phyloP scores from a whole-genome alignment of 2,797 vertebrate species.

The Lindbergichthys nudifrons region DNA sequence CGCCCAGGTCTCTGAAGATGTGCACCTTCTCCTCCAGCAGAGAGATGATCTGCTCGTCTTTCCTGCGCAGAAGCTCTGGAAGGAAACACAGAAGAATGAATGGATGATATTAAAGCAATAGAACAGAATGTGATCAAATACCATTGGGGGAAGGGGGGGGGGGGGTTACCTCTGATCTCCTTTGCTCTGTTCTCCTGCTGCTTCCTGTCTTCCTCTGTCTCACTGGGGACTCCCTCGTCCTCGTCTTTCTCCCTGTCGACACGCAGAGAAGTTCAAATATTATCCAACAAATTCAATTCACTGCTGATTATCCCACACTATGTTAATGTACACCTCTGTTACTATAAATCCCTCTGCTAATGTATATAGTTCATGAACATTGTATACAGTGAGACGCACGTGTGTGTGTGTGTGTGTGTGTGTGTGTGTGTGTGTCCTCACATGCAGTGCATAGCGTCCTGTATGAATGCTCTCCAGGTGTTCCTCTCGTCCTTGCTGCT shows the following conservation, averaged over 20 bases:
- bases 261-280: conserved; percentile 2
- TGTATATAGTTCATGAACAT: no score
- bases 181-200: conserved; percentile 87
- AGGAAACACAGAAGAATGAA: neutral
- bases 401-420: neutral
- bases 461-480: conserved; percentile 91
- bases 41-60: conserved; percentile 90
- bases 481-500: conserved; percentile 93
- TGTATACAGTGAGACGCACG: no score
- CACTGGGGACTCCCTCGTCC: conserved; percentile 93
- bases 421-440: conserved; percentile 66
- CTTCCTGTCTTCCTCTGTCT: conserved; percentile 92
- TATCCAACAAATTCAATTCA: neutral
- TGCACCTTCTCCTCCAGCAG: conserved; percentile 91
- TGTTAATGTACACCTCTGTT: no score
- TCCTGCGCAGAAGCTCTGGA: conserved; percentile 90
- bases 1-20: conserved; percentile 90
- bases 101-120: neutral
- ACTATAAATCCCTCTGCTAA: no score
- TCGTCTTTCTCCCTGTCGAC: conserved; percentile 90
- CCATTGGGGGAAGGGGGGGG: neutral
- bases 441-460: conserved; percentile 90
- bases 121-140: neutral
- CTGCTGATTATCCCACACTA: no score
- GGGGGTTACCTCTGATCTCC: conserved; percentile 88